Conservation (phyloP, 2,113 vertebrate genomes). For the Patagioenas fasciata region DNA sequence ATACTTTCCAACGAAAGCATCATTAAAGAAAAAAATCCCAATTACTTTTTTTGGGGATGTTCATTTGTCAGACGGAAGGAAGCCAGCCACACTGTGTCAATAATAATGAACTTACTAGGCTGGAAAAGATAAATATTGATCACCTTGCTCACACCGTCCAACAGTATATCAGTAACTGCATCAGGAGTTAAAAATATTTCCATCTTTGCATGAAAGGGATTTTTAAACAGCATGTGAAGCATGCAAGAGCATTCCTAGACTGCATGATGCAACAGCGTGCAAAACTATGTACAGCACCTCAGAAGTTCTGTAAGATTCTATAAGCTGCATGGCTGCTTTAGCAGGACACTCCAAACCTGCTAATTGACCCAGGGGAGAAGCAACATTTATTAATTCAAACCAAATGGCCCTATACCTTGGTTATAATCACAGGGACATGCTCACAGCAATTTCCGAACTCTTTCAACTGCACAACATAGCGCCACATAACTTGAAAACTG, state of each 20-base stretch:
- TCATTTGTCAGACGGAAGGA: background rate
- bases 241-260: background rate
- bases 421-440: background rate
- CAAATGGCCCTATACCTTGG: background rate
- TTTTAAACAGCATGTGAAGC: background rate
- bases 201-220: background rate
- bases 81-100: background rate
- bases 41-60: background rate
- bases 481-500: accelerated
- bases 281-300: accelerated
- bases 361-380: background rate
- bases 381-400: background rate
- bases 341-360: background rate
- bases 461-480: background rate
- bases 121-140: background rate
- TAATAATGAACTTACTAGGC: background rate
- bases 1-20: background rate
- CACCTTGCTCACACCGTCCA: background rate
- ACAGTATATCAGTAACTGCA: background rate
- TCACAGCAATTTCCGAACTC: background rate
- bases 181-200: background rate
- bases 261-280: background rate
- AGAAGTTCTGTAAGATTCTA: accelerated
- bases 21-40: background rate
- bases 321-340: background rate